A percentile compares a stretch with the other conserved stretches of the same genome.
Conservation (phyloP, 2,888 invertebrate genomes). For the Mystacides longicornis region DNA sequence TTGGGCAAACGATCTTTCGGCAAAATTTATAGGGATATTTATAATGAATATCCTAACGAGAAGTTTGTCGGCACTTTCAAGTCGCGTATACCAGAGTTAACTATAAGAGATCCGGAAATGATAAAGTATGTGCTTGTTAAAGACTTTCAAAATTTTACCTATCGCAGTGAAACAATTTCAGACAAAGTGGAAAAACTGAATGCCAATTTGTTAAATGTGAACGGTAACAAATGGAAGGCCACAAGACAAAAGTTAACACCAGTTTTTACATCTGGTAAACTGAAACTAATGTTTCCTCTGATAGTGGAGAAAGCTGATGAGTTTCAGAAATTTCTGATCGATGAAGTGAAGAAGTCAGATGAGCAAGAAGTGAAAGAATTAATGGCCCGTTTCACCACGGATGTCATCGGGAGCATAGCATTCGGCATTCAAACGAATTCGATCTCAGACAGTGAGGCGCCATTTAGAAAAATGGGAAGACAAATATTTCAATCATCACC, state of each 20-base stretch:
- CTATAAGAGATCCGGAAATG: conserved; percentile 17
- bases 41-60: background rate
- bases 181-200: conserved; percentile 30
- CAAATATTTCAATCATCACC: conserved; percentile 2
- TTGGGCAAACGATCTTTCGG: background rate
- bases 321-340: conserved; percentile 29
- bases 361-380: conserved; percentile 10
- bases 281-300: conserved; percentile 36
- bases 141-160: conserved; percentile 16
- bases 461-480: conserved; percentile 13
- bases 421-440: conserved; percentile 27
- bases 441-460: conserved; percentile 11
- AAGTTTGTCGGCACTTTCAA: conserved; percentile 12
- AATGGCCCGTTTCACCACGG: conserved; percentile 17
- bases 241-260: conserved; percentile 34
- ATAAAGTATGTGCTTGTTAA: conserved; percentile 14
- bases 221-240: conserved; percentile 33
- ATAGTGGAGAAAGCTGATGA: conserved; percentile 31
- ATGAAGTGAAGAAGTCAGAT: background rate
- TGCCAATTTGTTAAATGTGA: conserved; percentile 33
- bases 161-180: conserved; percentile 27
- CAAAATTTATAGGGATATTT: background rate
- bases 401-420: conserved; percentile 29
- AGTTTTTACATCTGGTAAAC: conserved; percentile 35
- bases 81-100: conserved; percentile 5